These are phyloP conservation scores for Eretmocerus hayati DNA, from an alignment of 2,888 invertebrate genomes.

Conservation along the genomic window DNA sequence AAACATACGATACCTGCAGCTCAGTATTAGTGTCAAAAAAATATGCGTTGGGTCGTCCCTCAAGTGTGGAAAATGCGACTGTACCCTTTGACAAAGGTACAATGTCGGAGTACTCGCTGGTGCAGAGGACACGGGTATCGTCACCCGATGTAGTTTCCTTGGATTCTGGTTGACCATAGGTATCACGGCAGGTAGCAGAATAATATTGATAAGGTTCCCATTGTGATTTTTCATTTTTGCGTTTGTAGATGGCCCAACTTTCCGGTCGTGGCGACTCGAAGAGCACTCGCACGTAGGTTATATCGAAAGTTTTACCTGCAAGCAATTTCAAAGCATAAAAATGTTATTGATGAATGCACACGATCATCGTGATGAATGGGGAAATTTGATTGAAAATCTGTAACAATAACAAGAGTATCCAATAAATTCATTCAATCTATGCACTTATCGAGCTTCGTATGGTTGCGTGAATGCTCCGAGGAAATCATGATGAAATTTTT, in stretches of 20 bases:
- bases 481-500: too few species aligned
- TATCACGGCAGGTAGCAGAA: constrained; percentile 87
- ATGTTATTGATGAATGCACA: too few species aligned
- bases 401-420: too few species aligned
- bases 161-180: constrained; percentile 78
- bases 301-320: constrained; percentile 93
- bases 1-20: constrained; percentile 76
- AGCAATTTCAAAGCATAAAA: too few species aligned
- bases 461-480: too few species aligned
- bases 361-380: too few species aligned
- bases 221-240: constrained; percentile 65
- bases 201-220: constrained; percentile 91
- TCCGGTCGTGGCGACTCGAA: constrained; percentile 96
- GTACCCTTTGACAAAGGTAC: constrained; percentile 91
- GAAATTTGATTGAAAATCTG: too few species aligned
- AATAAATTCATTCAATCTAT: too few species aligned
- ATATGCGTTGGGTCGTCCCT: constrained; percentile 88
- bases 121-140: constrained; percentile 92
- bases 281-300: constrained; percentile 89
- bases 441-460: too few species aligned
- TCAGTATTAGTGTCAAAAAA: constrained; percentile 84
- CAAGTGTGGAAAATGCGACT: constrained; percentile 90
- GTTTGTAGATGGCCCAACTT: constrained; percentile 93
- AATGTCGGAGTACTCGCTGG: constrained; percentile 96
- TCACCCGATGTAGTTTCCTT: constrained; percentile 62